phyloP scores from a whole-genome alignment of 2,888 invertebrate genomes.

The Meandrusa payeni region DNA sequence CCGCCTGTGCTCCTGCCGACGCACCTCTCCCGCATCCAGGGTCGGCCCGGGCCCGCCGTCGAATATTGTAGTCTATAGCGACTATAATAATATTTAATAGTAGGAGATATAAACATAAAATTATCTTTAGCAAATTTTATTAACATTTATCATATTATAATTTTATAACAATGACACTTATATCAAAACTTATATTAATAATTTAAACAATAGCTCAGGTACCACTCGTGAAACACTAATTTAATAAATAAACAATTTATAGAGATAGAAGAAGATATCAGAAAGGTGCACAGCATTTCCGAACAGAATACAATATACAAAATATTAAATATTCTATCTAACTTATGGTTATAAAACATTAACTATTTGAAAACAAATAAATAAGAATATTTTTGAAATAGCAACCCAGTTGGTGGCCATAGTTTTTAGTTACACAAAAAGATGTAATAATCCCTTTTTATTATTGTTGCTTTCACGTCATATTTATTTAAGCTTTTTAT shows the following conservation, averaged over 20 bases:
- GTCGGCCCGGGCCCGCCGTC: no score
- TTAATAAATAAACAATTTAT: conserved; percentile 15
- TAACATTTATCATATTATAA: conserved; percentile 1
- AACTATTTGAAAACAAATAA: conserved; percentile 5
- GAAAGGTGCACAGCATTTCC: neutral
- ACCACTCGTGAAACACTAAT: conserved; percentile 10
- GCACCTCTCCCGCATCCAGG: no score
- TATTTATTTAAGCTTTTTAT: no score
- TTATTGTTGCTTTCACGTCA: no score
- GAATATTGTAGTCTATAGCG: no score
- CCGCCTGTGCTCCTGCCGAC: no score
- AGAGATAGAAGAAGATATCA: conserved; percentile 5
- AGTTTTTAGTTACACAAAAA: neutral
- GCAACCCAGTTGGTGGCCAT: neutral
- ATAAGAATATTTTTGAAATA: neutral
- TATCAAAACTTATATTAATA: conserved; percentile 4
- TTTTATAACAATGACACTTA: conserved; percentile 5
- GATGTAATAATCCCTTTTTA: no score
- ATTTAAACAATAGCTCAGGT: conserved; percentile 16
- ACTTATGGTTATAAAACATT: conserved; percentile 8
- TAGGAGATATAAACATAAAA: no score
- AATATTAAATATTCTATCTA: neutral
- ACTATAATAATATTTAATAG: no score
- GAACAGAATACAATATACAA: neutral
- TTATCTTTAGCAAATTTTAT: no score